Evolutionary conservation across 2,797 vertebrate species (phyloP).

Genomic region (Eidolon dupreanum): DNA sequence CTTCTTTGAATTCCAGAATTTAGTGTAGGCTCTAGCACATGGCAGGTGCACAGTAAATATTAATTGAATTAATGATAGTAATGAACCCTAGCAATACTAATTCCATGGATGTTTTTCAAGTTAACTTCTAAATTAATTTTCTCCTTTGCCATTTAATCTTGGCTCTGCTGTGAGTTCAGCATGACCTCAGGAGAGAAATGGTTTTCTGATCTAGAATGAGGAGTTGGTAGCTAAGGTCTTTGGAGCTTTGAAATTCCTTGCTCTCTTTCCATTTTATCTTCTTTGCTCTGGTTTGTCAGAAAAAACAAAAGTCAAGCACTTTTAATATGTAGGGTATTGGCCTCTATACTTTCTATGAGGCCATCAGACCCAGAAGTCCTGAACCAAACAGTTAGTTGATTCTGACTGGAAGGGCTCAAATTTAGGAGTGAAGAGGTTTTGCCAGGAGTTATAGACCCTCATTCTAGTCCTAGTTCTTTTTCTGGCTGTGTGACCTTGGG

Average conservation of each 20-base stretch:
- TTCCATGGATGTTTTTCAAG: neutral
- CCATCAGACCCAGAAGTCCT: neutral
- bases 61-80: neutral
- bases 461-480: neutral
- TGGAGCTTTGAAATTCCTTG: neutral
- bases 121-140: neutral
- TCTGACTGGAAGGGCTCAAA: neutral
- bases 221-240: neutral
- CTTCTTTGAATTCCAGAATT: slow-evolving; percentile 2
- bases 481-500: neutral
- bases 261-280: neutral
- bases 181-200: neutral
- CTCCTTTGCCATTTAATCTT: slow-evolving; percentile 1
- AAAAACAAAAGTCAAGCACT: neutral
- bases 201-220: neutral
- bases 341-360: neutral
- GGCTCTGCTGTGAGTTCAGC: neutral
- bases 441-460: neutral
- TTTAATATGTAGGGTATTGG: neutral
- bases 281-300: neutral
- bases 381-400: neutral
- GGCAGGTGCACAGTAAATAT: neutral
- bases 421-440: neutral
- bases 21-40: neutral
- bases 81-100: neutral